Percentiles rank a stretch among this genome's conserved stretches.
Conservation (phyloP, 2,888 invertebrate genomes). For the Brachylomia viminalis region DNA sequence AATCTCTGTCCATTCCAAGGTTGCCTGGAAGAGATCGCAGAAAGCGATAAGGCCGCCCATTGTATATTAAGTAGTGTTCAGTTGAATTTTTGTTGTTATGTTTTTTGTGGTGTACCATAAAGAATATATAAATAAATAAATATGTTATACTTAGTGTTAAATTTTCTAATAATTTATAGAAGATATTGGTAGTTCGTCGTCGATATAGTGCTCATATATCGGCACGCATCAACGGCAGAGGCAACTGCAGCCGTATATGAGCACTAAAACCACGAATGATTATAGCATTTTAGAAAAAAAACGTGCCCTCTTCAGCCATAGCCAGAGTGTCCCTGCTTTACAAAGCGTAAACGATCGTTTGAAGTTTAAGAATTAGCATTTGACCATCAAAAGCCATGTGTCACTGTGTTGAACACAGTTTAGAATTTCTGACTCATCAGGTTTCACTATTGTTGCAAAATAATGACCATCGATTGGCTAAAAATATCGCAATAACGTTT, state of each 20-base stretch:
- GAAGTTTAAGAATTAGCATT: conserved; percentile 12
- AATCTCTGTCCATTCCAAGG: no score
- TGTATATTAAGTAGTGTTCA: no score
- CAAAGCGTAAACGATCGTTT: background rate
- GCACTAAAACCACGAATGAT: background rate
- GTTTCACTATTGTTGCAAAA: conserved; percentile 59
- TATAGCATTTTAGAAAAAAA: background rate
- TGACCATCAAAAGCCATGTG: conserved; percentile 42
- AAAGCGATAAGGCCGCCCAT: no score
- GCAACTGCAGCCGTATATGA: background rate
- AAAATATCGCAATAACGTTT: conserved; percentile 48
- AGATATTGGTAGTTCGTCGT: no score
- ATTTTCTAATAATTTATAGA: no score
- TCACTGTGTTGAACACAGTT: conserved; percentile 31
- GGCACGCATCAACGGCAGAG: background rate
- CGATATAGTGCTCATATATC: background rate
- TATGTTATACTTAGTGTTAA: no score
- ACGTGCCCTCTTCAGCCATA: background rate
- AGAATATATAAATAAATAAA: no score
- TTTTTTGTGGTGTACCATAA: no score
- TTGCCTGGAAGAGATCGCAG: no score
- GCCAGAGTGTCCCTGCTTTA: background rate
- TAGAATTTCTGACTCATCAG: conserved; percentile 56
- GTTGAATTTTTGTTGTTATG: no score
- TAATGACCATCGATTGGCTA: conserved; percentile 48